Base-by-base conservation (phyloP, 2,888 invertebrate species). In the Sycophila texana region DNA sequence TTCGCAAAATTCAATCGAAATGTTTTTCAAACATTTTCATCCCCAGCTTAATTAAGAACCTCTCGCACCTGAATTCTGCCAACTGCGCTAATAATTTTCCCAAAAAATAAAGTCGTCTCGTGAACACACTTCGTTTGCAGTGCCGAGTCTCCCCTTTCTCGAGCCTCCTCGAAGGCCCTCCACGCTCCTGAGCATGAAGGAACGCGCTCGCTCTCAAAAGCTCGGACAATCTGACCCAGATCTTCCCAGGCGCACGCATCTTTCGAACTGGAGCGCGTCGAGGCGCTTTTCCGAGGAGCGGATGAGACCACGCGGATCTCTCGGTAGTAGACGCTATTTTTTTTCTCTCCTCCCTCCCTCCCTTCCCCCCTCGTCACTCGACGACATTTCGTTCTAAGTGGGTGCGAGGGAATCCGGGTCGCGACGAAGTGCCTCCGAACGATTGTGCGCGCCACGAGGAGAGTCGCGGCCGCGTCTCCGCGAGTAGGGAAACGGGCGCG, bases 201-300 rank as follows among this genome's bases (percentile, higher is more conserved):
- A 26, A 26, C 26, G 26, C 26, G 26, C 39, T 39, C 39, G 39
- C 10, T 39, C 39, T 10, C 39, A 10, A 39, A 78, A 78, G 66
- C 71, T 75, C 71, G 26, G 61, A 0, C 53, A 67, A 79, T 79
- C 79, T 76, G 79, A 79, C 77, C 77, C 73, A 77, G 63, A 80
- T 76, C 72, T 20, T 53, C 57, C 20, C 20, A n/a, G 53, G 18
- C 51, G 39, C 51, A 47, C 57, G 55, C 51, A 39, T 18, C 47
- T 39, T 26, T 63, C 63, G 39, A 79, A 79, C 65, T 74, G 60
- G 71, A 74, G 74, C 70, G 74, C 30, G 55, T 60, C 58, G 73
- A 58, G 58, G 47, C 20, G 20, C 49, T 55, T 63, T 55, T 79
- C 74, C 58, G 58, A 20, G 74, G 51, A 55, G 20, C 67, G 60